Evolutionary conservation across 2,888 invertebrate species (phyloP).

Genomic region (Tillus elongatus): DNA sequence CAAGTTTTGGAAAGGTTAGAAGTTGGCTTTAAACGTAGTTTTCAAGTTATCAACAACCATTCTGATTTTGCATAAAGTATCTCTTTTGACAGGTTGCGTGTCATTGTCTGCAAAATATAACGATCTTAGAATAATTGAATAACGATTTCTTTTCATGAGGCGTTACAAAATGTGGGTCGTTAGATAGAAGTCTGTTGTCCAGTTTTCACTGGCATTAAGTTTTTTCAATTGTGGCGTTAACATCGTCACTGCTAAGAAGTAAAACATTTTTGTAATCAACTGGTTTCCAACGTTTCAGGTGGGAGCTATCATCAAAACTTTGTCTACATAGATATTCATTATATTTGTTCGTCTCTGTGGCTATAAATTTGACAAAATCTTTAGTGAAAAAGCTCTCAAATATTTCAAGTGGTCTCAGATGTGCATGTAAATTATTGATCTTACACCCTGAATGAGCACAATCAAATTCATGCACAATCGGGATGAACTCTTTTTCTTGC

Average conservation of each 20-base stretch:
- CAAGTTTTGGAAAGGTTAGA: constrained; percentile 8
- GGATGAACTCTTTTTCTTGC: too few relatives aligned
- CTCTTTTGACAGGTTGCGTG: background rate
- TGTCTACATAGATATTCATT: too few relatives aligned
- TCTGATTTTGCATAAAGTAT: background rate
- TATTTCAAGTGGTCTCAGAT: too few relatives aligned
- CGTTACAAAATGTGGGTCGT: background rate
- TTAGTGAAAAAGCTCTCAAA: too few relatives aligned
- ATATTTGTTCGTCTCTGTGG: too few relatives aligned
- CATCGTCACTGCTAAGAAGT: too few relatives aligned
- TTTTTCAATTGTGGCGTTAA: constrained; percentile 2
- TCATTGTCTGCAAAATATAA: constrained; percentile 3
- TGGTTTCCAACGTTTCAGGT: background rate
- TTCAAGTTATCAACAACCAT: background rate
- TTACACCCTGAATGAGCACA: too few relatives aligned
- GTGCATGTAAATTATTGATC: too few relatives aligned
- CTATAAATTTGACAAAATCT: too few relatives aligned
- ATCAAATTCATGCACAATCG: too few relatives aligned
- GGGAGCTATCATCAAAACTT: too few relatives aligned
- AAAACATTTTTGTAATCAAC: background rate
- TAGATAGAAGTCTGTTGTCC: background rate
- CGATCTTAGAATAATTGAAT: background rate
- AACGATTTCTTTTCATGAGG: background rate
- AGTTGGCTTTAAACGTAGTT: too few relatives aligned
- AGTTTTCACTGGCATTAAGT: background rate